phyloP scores from a whole-genome alignment of 2,113 vertebrate species.

The Hippocampus barbouri region DNA sequence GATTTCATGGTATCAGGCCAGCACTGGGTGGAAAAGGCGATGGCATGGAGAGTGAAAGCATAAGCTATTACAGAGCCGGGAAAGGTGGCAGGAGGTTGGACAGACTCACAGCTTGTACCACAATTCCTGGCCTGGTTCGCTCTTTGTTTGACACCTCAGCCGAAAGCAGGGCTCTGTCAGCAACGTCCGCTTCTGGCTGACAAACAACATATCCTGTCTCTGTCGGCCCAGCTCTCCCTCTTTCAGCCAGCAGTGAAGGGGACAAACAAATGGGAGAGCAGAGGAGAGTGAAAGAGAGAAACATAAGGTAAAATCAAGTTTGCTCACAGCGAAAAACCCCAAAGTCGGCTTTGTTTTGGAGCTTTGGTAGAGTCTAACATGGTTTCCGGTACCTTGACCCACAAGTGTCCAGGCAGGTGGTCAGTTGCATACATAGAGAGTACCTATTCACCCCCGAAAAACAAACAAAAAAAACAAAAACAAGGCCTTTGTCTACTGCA shows the following conservation, averaged over 20 bases:
- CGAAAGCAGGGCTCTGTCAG: constrained; percentile 62
- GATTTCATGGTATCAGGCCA: constrained; percentile 19
- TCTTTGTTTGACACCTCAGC: constrained; percentile 73
- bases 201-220: constrained; percentile 65
- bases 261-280: constrained; percentile 47
- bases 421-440: constrained; percentile 59
- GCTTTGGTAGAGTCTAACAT: constrained; percentile 69
- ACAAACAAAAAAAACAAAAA: constrained; percentile 14
- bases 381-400: constrained; percentile 40
- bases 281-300: constrained; percentile 31
- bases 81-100: constrained; percentile 26
- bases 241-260: constrained; percentile 30
- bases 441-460: constrained; percentile 53
- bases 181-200: constrained; percentile 61
- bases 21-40: constrained; percentile 25
- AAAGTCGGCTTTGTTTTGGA: constrained; percentile 33
- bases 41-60: constrained; percentile 4
- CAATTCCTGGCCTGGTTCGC: constrained; percentile 60
- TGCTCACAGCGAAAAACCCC: constrained; percentile 54
- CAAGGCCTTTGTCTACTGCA: constrained; percentile 56
- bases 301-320: constrained; percentile 54
- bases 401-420: constrained; percentile 48
- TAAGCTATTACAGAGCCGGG: constrained; percentile 16
- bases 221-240: constrained; percentile 34
- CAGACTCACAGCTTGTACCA: constrained; percentile 68